phyloP scores from a whole-genome alignment of 2,888 invertebrate species.

The Scaptomyza flava region DNA sequence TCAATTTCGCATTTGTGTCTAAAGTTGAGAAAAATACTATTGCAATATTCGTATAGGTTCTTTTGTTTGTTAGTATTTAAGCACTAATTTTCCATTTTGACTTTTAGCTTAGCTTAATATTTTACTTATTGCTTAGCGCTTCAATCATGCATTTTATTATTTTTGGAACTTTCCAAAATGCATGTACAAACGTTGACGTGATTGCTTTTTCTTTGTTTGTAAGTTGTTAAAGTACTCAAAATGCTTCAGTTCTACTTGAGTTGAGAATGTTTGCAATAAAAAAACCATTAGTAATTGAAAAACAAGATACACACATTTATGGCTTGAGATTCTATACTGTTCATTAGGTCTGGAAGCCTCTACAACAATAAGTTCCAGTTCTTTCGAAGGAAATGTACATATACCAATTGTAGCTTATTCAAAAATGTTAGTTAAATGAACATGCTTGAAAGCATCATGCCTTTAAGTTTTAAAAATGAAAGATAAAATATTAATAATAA shows the following conservation, averaged over 20 bases:
- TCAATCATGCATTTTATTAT: conserved; percentile 6
- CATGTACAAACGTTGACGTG: neutral
- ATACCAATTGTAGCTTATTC: too few relatives aligned
- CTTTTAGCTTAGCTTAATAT: conserved; percentile 9
- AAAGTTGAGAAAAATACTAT: conserved; percentile 1
- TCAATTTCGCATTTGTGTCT: neutral
- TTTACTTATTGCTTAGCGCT: conserved; percentile 15
- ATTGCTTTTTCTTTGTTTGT: neutral
- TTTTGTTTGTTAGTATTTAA: neutral
- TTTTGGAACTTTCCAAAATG: neutral
- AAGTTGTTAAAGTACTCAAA: neutral
- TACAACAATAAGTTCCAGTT: too few relatives aligned
- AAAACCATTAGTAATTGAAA: too few relatives aligned
- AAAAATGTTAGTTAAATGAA: too few relatives aligned
- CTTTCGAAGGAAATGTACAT: too few relatives aligned
- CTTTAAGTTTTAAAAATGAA: too few relatives aligned
- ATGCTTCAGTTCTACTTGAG: neutral
- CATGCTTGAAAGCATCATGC: too few relatives aligned
- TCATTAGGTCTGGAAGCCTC: too few relatives aligned
- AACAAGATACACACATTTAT: too few relatives aligned
- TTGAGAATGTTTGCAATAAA: too few relatives aligned
- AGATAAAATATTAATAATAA: too few relatives aligned
- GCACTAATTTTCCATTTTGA: neutral
- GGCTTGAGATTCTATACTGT: too few relatives aligned
- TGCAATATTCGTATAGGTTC: neutral